Evolutionary conservation across 2,797 vertebrate genomes (phyloP).

Genomic region (Sebastes diaconus): DNA sequence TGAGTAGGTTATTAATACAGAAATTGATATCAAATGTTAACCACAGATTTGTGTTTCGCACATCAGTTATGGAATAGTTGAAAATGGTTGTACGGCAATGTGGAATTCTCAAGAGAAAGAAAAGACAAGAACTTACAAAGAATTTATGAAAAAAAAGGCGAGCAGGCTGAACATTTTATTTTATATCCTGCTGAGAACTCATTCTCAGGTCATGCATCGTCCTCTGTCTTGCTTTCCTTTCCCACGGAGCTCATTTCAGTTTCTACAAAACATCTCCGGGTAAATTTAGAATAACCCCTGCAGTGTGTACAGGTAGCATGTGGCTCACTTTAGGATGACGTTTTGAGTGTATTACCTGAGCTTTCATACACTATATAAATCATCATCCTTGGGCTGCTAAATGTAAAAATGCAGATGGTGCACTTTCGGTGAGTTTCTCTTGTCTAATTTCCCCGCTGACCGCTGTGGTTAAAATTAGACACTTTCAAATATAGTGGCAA

Average conservation of each 20-base stretch:
- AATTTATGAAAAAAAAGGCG: neutral
- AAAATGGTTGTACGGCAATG: neutral
- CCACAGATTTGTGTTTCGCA: neutral
- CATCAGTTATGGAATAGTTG: neutral
- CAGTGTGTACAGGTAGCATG: constrained; percentile 5
- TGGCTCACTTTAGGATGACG: neutral
- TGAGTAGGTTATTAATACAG: neutral
- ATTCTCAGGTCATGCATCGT: neutral
- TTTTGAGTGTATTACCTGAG: constrained; percentile 12
- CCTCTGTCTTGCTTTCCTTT: neutral
- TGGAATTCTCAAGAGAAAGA: neutral
- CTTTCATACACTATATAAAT: constrained; percentile 29
- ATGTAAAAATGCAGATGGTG: constrained; percentile 43
- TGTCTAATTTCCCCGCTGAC: constrained; percentile 51
- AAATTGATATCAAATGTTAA: neutral
- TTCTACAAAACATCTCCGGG: neutral
- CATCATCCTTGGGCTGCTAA: constrained; percentile 23
- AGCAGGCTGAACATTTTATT: neutral
- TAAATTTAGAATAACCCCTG: constrained; percentile 4
- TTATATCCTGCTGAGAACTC: neutral
- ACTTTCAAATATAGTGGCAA: constrained; percentile 12
- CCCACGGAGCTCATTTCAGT: neutral
- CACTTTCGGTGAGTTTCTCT: constrained; percentile 25
- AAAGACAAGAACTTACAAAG: neutral
- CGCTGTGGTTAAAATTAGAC: constrained; percentile 22